These are phyloP conservation scores for Zeugodacus cucurbitae DNA, from an alignment of 1,140 invertebrate species.

Conservation along the genomic window DNA sequence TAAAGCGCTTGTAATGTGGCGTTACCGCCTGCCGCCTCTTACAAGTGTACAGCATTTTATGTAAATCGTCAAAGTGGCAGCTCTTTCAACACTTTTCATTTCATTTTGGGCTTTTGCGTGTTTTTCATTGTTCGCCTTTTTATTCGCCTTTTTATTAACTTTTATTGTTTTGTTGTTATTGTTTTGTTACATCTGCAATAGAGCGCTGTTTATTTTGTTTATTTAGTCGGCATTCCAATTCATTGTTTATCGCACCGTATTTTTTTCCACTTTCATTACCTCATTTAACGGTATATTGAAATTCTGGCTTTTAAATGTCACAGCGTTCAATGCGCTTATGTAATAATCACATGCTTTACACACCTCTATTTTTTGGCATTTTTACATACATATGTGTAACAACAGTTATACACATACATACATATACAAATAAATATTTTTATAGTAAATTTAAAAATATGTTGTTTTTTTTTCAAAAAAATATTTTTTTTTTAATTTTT, in stretches of 20 bases:
- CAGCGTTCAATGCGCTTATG: neutral
- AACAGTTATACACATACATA: neutral
- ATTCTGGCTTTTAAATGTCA: constrained; percentile 11
- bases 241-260: neutral
- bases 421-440: neutral
- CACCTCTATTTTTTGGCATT: neutral
- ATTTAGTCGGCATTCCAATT: neutral
- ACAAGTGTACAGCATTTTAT: neutral
- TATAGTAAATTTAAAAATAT: neutral
- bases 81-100: constrained; percentile 24
- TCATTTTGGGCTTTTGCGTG: neutral
- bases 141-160: neutral
- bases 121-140: neutral
- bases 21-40: too few relatives aligned
- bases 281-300: constrained; percentile 31
- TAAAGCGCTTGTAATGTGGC: neutral
- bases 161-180: neutral
- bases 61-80: neutral
- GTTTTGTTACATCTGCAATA: neutral
- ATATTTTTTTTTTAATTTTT: too few relatives aligned
- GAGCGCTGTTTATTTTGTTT: neutral
- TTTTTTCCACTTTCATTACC: neutral
- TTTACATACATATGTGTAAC: neutral
- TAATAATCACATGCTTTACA: neutral
- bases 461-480: too few relatives aligned